Evolutionary conservation across 2,888 invertebrate genomes (phyloP), one percentile per base, ranked within the genome.

Genomic region (Sipha maydis): DNA sequence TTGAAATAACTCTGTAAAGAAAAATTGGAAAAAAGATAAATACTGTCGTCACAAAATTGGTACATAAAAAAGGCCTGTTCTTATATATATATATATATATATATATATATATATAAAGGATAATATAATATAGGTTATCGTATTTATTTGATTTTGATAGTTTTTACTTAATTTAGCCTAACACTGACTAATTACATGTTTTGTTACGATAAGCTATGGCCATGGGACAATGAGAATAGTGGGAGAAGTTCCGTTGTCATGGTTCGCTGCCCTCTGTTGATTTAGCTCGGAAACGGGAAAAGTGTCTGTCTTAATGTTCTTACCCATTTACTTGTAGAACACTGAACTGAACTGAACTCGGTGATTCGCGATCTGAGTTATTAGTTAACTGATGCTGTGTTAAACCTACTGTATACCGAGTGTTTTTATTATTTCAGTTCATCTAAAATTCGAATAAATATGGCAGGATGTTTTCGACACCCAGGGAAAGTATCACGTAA

Each of bases 231-330:
- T 4, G 5, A 34, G 75, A 31, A 3, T 38, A 48, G 48, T n/a
- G 75, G 21, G 38, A 48, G 77, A 14, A n/a, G 41, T 76, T 41
- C 21, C 14, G 21, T 75, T 69, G 85, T 85, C 67, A 48, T 31
- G 48, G 85, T 85, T 77, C 77, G 77, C 48, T 28, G n/a, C 76
- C 9, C 41, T 41, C 25, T 21, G 28, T 67, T 21, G 31, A 31
- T 77, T 77, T 25, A 19, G 67, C 4, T 25, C 67, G 31, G 25
- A 67, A 77, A 48, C 85, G 31, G 77, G 69, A 82, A 80, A 82
- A 82, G 41, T 69, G 67, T 69, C 77, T 69, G 67, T 69, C 77
- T 84, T 84, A 28, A 3, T 28, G 48, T 71, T 83, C 56, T 71
- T 1, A 19, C 4, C n/a, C 76, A 67, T 31, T 84, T 61, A 76